These are phyloP conservation scores for Acanthosepion pharaonis DNA, from an alignment of 2,888 invertebrate species.

Conservation along the genomic window DNA sequence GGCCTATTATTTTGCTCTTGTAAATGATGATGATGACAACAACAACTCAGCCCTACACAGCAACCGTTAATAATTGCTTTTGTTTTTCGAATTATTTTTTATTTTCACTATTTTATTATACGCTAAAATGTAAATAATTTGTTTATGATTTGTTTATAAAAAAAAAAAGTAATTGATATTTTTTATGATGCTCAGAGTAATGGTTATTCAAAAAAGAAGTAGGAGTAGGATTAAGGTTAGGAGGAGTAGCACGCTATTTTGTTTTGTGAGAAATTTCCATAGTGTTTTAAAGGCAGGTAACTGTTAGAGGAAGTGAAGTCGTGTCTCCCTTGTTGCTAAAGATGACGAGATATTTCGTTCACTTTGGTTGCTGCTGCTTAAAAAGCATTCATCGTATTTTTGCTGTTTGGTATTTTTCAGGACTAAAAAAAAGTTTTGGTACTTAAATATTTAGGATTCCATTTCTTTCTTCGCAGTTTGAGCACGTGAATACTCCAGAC, in stretches of 20 bases:
- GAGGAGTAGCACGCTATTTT: background rate
- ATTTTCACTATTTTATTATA: background rate
- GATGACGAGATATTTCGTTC: background rate
- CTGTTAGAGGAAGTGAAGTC: background rate
- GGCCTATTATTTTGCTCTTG: background rate
- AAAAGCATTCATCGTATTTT: too few species aligned
- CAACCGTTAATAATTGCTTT: background rate
- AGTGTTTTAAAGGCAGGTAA: background rate
- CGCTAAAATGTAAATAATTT: background rate
- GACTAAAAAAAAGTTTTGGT: too few species aligned
- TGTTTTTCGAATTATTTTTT: background rate
- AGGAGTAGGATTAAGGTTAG: background rate
- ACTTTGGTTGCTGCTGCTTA: too few species aligned
- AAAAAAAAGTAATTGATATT: background rate
- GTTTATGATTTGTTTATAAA: background rate
- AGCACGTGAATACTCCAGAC: too few species aligned
- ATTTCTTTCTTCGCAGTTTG: too few species aligned
- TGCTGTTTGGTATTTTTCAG: too few species aligned
- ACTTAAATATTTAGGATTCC: too few species aligned
- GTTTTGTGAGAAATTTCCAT: background rate
- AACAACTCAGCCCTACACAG: background rate
- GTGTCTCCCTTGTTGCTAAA: background rate
- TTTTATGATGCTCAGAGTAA: background rate
- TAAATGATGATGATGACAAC: background rate
- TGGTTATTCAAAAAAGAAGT: background rate